Percentiles rank a stretch among this genome's conserved stretches.
Conservation (phyloP, 2,113 vertebrate genomes). For the Clarias batrachus region DNA sequence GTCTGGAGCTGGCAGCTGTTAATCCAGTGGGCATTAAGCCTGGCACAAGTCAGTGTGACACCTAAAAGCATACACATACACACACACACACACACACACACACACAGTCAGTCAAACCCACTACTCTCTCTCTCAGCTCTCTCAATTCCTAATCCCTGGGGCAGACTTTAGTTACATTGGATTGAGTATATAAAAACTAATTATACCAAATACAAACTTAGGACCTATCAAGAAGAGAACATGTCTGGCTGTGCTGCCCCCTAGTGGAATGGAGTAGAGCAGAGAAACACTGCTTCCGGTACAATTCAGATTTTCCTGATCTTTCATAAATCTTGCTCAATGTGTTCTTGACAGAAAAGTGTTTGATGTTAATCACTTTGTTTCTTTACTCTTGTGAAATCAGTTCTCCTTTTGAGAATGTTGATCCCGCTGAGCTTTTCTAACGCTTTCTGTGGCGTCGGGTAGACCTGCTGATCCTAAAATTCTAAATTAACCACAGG, state of each 20-base stretch:
- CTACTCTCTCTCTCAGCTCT: slow-evolving; percentile 7
- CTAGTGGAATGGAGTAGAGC: slow-evolving; percentile 39
- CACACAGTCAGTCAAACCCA: neutral
- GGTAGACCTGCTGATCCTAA: slow-evolving; percentile 47
- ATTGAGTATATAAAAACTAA: no score
- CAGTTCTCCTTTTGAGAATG: neutral
- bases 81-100: slow-evolving; percentile 20
- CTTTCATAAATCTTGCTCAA: slow-evolving; percentile 8
- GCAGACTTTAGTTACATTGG: slow-evolving; percentile 1
- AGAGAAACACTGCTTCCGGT: slow-evolving; percentile 9
- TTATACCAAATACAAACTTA: neutral
- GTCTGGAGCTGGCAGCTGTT: slow-evolving; percentile 90
- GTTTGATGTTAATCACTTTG: neutral
- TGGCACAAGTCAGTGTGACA: slow-evolving; percentile 90
- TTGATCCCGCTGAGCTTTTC: slow-evolving; percentile 37
- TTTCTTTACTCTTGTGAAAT: slow-evolving; percentile 18
- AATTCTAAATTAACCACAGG: slow-evolving; percentile 41
- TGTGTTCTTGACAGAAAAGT: slow-evolving; percentile 8
- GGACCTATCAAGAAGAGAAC: neutral
- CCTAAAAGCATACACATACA: slow-evolving; percentile 13
- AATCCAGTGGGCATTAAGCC: slow-evolving; percentile 93
- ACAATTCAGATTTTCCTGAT: slow-evolving; percentile 18
- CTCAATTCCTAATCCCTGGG: slow-evolving; percentile 27
- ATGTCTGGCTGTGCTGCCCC: slow-evolving; percentile 35
- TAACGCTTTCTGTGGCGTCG: slow-evolving; percentile 39